These are phyloP conservation scores for Acholoe squamosa DNA, from an alignment of 2,888 invertebrate genomes.

Conservation along the genomic window DNA sequence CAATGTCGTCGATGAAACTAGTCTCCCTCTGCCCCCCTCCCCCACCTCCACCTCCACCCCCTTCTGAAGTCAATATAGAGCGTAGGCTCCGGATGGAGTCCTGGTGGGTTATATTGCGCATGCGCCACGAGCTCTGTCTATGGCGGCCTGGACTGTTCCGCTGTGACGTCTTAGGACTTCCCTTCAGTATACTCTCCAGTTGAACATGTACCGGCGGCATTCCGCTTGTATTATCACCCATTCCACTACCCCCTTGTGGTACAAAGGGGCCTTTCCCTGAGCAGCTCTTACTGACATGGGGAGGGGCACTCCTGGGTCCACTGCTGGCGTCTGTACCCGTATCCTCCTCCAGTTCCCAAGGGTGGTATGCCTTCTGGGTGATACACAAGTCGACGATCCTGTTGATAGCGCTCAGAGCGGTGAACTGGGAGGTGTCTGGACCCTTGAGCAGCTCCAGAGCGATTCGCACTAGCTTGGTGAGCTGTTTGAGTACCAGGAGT, in stretches of 20 bases:
- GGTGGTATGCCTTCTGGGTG: slow-evolving; percentile 83
- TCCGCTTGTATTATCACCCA: neutral
- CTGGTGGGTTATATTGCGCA: slow-evolving; percentile 60
- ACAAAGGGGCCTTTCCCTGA: neutral
- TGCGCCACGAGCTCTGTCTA: slow-evolving; percentile 60
- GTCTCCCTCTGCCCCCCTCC: slow-evolving; percentile 44
- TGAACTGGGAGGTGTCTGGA: slow-evolving; percentile 84
- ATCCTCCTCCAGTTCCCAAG: slow-evolving; percentile 68
- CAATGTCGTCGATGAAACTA: slow-evolving; percentile 43
- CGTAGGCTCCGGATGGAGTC: slow-evolving; percentile 64
- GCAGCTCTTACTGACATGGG: neutral
- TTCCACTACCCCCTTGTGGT: neutral
- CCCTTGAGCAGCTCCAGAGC: slow-evolving; percentile 86
- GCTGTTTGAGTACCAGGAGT: slow-evolving; percentile 81
- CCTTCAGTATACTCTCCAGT: slow-evolving; percentile 57
- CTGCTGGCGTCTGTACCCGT: neutral
- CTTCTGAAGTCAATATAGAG: slow-evolving; percentile 60
- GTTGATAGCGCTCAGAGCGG: slow-evolving; percentile 86
- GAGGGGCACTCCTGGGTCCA: neutral
- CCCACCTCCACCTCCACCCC: neutral
- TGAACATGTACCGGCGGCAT: slow-evolving; percentile 57
- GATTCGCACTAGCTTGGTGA: slow-evolving; percentile 85
- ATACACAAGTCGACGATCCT: slow-evolving; percentile 85
- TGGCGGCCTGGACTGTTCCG: slow-evolving; percentile 57
- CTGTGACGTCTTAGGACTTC: slow-evolving; percentile 56